phyloP scores from a whole-genome alignment of 2,113 vertebrate species.

The Gopherus flavomarginatus region DNA sequence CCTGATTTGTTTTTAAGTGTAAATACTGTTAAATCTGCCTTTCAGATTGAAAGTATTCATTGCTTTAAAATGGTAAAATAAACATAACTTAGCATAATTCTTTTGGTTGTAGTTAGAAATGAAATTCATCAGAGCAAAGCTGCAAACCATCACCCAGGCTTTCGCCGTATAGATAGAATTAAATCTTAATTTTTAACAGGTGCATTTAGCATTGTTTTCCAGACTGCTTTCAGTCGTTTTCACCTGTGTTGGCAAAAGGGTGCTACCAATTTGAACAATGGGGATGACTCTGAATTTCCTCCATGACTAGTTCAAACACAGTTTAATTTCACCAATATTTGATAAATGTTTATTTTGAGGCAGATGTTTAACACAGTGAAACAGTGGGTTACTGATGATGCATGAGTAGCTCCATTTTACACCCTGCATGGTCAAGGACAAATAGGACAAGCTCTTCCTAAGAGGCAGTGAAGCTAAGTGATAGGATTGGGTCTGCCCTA shows the following conservation, averaged over 20 bases:
- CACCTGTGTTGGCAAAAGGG: not conserved
- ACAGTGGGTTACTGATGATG: conserved; percentile 24
- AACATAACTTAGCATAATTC: not conserved
- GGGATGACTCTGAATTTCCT: not conserved
- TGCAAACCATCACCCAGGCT: not conserved
- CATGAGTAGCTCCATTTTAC: conserved; percentile 54
- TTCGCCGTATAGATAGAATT: not conserved
- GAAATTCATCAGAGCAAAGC: conserved; percentile 11
- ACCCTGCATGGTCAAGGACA: not conserved
- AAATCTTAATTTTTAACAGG: not conserved
- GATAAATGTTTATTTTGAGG: not conserved
- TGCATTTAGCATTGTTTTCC: conserved; percentile 1
- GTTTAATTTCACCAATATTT: not conserved
- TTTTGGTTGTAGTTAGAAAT: not conserved
- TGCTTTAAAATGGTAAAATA: not conserved
- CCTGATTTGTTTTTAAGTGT: not conserved
- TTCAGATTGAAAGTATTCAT: not conserved
- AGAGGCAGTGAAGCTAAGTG: conserved; percentile 30
- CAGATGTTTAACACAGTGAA: conserved; percentile 15
- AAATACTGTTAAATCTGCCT: not conserved
- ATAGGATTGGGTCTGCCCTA: conserved; percentile 35
- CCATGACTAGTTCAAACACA: not conserved
- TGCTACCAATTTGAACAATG: not conserved
- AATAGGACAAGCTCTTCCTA: conserved; percentile 35
- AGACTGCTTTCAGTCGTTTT: not conserved